phyloP scores from a whole-genome alignment of 1,140 invertebrate species.

The Octopus sinensis region DNA sequence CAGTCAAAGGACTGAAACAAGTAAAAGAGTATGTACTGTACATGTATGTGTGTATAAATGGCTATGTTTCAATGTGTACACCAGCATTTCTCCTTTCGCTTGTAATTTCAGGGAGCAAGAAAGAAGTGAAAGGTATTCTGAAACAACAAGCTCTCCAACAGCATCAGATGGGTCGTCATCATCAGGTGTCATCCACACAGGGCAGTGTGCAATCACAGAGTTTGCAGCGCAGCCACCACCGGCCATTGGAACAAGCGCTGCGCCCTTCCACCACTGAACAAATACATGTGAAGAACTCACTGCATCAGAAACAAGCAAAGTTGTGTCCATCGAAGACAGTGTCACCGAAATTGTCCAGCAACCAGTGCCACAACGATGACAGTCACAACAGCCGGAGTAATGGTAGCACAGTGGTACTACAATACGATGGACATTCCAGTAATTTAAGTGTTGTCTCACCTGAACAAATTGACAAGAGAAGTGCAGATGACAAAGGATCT shows the following conservation, averaged over 20 bases:
- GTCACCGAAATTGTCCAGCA: background rate
- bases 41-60: no score
- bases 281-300: background rate
- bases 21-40: no score
- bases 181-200: constrained; percentile 5
- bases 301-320: background rate
- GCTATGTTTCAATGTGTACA: no score
- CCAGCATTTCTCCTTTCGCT: background rate
- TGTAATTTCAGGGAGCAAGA: constrained; percentile 1
- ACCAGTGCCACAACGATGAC: constrained; percentile 1
- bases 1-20: no score
- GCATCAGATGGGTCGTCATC: background rate
- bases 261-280: background rate
- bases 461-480: background rate
- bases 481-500: background rate
- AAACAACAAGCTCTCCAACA: background rate
- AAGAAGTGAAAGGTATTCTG: constrained; percentile 8
- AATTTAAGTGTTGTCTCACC: background rate
- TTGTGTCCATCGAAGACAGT: background rate
- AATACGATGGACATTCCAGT: background rate
- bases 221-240: background rate
- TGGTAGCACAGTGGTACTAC: background rate
- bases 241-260: background rate
- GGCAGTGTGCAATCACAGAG: background rate
- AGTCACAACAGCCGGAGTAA: background rate